Evolutionary conservation across 2,113 vertebrate genomes (phyloP), one percentile per base, ranked within the genome.

Genomic region (Crotophaga sulcirostris): DNA sequence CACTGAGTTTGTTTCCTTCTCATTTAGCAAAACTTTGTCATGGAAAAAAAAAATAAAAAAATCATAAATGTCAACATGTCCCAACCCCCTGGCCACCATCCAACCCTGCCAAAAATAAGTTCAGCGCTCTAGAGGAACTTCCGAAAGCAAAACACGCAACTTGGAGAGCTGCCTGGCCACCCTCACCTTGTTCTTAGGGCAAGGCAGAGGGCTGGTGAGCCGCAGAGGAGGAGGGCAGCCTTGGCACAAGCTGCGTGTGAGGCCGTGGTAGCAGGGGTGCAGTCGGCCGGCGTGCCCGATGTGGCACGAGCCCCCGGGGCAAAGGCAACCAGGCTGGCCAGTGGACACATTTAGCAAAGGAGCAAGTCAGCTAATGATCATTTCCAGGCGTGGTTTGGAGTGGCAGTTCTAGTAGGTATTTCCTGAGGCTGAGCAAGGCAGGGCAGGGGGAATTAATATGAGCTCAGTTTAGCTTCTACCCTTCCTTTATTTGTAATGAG

Each of bases 221-320:
- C 8, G 10, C 28, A 28, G 47, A 42, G 59, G 7, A 29, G 11
- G 2, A 24, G 23, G 21, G 23, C 40, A 62, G 59, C 34, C 16
- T 15, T 0, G 3, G 18, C 58, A 55, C 0, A 0, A 5, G 24
- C 59, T 47, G 45, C 0, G 0, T 29, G 31, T 0, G 0, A 42
- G 60, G 78, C 60, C 3, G 2, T 2, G 16, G 59, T 34, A n/a
- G 66, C 3, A 0, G 1, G 1, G 25, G 40, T 6, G 25, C 73
- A 40, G 80, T 63, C 45, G 44, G 21, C 67, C 26, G 1, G 77
- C 29, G 73, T 11, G 70, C n/a, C n/a, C n/a, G n/a, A n/a, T n/a
- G n/a, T n/a, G 49, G 44, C 73, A 79, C 15, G 47, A 84, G 60
- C 59, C n/a, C n/a, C n/a, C n/a, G n/a, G 78, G 82, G 87, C 81